These are phyloP conservation scores for Poecile atricapillus DNA, from an alignment of 2,113 vertebrate genomes.

Conservation along the genomic window DNA sequence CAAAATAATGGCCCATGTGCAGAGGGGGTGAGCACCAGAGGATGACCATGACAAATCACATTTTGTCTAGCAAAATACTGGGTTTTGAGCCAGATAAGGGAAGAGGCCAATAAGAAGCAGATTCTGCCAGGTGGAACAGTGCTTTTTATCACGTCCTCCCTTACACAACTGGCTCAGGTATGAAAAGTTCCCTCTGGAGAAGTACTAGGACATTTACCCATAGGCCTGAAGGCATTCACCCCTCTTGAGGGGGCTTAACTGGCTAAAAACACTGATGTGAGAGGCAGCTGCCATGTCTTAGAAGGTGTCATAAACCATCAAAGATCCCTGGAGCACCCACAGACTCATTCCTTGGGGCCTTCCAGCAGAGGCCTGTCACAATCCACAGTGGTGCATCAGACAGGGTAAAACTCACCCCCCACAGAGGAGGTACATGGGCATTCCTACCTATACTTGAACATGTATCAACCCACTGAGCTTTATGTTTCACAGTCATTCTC, in stretches of 20 bases:
- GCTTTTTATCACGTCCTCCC: not conserved
- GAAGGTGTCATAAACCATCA: not conserved
- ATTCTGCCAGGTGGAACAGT: not conserved
- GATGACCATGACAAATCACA: not conserved
- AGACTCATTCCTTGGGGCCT: not conserved
- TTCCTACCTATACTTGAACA: not conserved
- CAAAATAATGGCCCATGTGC: not conserved
- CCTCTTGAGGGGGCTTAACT: not conserved
- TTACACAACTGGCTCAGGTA: not conserved
- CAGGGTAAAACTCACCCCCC: not conserved
- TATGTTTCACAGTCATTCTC: not conserved
- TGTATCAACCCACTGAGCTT: not conserved
- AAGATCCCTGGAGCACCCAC: not conserved
- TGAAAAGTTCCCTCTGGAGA: not conserved
- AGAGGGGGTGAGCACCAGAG: not conserved
- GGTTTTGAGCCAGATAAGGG: not conserved
- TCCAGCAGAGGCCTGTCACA: not conserved
- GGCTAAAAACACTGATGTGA: not conserved
- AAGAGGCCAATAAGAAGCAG: not conserved
- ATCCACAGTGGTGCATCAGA: not conserved
- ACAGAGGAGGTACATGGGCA: rapidly evolving
- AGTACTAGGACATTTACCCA: rapidly evolving
- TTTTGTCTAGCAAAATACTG: not conserved
- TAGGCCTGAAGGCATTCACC: not conserved
- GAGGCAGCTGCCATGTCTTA: not conserved